A percentile compares a stretch with the other conserved stretches of the same genome.
Conservation (phyloP, 1,140 invertebrate genomes). For the Chionoecetes opilio region DNA sequence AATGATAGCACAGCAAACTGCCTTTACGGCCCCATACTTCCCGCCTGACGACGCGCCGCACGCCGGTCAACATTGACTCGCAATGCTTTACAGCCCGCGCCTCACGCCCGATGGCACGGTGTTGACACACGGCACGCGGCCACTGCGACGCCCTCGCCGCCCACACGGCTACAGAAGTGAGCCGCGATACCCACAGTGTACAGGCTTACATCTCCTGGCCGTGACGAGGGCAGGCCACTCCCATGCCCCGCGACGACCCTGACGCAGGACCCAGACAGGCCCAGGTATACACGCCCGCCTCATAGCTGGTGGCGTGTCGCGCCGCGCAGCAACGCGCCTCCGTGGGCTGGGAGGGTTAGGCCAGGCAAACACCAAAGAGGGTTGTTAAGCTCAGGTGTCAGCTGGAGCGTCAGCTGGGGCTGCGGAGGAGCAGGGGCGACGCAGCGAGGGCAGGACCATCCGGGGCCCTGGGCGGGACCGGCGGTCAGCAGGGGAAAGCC, state of each 20-base stretch:
- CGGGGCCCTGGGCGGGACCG: background rate
- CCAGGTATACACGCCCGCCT: background rate
- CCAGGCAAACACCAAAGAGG: constrained; percentile 1
- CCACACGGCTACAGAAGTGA: background rate
- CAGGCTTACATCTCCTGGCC: background rate
- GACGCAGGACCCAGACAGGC: background rate
- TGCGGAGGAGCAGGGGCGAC: background rate
- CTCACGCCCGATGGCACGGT: constrained; percentile 36
- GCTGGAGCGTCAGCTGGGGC: background rate
- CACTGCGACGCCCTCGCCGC: background rate
- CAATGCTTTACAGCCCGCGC: background rate
- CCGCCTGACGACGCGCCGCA: background rate
- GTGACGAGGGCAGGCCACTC: background rate
- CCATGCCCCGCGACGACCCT: background rate
- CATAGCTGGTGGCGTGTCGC: background rate
- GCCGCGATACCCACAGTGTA: background rate
- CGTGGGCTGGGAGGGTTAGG: background rate
- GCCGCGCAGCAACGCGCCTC: background rate
- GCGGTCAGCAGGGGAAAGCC: background rate
- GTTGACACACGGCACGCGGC: constrained; percentile 17
- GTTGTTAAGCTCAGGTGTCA: background rate
- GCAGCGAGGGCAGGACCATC: background rate
- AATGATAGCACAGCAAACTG: constrained; percentile 51
- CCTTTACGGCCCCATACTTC: constrained; percentile 43
- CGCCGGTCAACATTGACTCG: constrained; percentile 39